phyloP scores from a whole-genome alignment of 2,113 vertebrate species.

The Ptilonorhynchus violaceus region DNA sequence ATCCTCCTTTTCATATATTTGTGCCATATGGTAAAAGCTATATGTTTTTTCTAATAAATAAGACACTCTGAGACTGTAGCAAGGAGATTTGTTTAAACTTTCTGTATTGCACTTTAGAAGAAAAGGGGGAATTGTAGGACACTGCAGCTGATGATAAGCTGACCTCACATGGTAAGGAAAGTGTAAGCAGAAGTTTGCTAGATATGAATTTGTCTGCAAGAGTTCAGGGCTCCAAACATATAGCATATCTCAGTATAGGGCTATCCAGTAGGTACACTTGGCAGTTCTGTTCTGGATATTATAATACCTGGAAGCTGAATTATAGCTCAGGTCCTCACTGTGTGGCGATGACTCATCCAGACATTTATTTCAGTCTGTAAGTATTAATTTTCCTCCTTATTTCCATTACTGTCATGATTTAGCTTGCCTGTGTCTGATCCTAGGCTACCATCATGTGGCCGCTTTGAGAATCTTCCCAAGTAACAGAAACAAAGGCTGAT shows the following conservation, averaged over 20 bases:
- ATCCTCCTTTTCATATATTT: not conserved
- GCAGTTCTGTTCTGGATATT: not conserved
- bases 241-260: fast-evolving
- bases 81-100: not conserved
- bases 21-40: not conserved
- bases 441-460: conserved; percentile 44
- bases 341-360: fast-evolving
- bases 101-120: not conserved
- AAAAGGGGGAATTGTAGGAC: not conserved
- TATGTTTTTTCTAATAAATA: not conserved
- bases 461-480: not conserved
- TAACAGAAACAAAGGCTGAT: not conserved
- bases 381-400: not conserved
- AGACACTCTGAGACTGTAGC: not conserved
- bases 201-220: not conserved
- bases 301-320: not conserved
- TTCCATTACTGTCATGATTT: not conserved
- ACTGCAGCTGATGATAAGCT: not conserved
- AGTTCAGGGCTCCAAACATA: not conserved
- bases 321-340: not conserved
- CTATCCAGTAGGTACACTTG: not conserved
- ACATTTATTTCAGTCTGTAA: not conserved
- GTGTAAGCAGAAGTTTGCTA: not conserved
- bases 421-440: not conserved
- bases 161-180: not conserved